These are phyloP conservation scores for Etheostoma cragini DNA, from an alignment of 2,113 vertebrate genomes.

Conservation along the genomic window DNA sequence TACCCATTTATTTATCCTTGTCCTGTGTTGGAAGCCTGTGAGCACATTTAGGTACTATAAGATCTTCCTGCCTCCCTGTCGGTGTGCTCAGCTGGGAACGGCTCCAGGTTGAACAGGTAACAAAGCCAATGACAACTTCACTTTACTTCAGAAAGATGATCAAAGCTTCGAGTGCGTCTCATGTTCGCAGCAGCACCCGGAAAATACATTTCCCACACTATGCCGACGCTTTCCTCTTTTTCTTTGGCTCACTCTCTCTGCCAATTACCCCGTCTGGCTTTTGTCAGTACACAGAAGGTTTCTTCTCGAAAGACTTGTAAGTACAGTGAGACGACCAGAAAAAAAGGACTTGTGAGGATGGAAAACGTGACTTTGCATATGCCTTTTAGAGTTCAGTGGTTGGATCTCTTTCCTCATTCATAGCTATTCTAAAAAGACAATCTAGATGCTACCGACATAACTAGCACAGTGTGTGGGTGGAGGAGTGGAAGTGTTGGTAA, in stretches of 20 bases:
- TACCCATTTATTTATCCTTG: conserved; percentile 1
- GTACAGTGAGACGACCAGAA: not conserved
- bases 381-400: conserved; percentile 3
- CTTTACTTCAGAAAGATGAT: conserved; percentile 44
- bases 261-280: conserved; percentile 20
- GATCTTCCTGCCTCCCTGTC: not conserved
- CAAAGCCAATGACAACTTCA: conserved; percentile 47
- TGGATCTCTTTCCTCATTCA: no score
- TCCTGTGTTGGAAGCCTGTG: not conserved
- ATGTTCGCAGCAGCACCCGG: conserved; percentile 21
- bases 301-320: not conserved
- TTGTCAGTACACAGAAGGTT: not conserved
- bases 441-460: not conserved
- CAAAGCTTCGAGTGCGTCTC: conserved; percentile 46
- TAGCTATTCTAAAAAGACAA: not conserved
- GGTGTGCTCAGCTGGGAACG: conserved; percentile 21
- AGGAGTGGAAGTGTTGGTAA: conserved; percentile 26
- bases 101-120: conserved; percentile 49
- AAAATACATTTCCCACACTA: conserved; percentile 26
- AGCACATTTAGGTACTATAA: not conserved
- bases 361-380: not conserved
- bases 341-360: not conserved
- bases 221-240: not conserved
- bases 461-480: conserved; percentile 7
- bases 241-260: not conserved